phyloP scores from a whole-genome alignment of 2,888 invertebrate species.

The Sphecodes monilicornis region DNA sequence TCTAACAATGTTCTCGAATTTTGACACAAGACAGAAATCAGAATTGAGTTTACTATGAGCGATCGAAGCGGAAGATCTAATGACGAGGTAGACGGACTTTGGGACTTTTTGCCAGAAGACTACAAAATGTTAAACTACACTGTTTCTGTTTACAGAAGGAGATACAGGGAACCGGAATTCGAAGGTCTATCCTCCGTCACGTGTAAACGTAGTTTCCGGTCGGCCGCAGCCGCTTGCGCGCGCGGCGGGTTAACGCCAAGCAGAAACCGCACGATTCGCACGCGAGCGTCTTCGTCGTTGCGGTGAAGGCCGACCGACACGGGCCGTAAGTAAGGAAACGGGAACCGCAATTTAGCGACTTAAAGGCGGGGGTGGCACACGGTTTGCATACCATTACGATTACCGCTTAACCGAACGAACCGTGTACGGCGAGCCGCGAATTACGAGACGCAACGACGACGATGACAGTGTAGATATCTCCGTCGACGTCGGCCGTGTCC shows the following conservation, averaged over 20 bases:
- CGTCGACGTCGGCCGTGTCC: background rate
- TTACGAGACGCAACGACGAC: background rate
- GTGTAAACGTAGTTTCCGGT: slow-evolving; percentile 10
- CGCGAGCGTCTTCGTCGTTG: slow-evolving; percentile 41
- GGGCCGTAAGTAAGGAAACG: slow-evolving; percentile 46
- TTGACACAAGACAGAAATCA: no score
- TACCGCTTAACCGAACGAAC: slow-evolving; percentile 36
- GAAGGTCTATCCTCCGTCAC: background rate
- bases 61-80: no score
- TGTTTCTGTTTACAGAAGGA: background rate
- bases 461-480: background rate
- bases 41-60: no score
- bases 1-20: no score
- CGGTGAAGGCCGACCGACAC: slow-evolving; percentile 42
- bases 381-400: slow-evolving; percentile 27
- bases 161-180: background rate
- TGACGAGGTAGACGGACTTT: no score
- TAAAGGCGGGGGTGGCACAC: background rate
- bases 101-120: background rate
- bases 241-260: slow-evolving; percentile 21
- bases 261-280: slow-evolving; percentile 19
- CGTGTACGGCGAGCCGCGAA: background rate
- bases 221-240: slow-evolving; percentile 20
- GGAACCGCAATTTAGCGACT: slow-evolving; percentile 52
- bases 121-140: background rate